Base-by-base conservation (phyloP, 2,113 vertebrate genomes). In the Nothoprocta perdicaria region DNA sequence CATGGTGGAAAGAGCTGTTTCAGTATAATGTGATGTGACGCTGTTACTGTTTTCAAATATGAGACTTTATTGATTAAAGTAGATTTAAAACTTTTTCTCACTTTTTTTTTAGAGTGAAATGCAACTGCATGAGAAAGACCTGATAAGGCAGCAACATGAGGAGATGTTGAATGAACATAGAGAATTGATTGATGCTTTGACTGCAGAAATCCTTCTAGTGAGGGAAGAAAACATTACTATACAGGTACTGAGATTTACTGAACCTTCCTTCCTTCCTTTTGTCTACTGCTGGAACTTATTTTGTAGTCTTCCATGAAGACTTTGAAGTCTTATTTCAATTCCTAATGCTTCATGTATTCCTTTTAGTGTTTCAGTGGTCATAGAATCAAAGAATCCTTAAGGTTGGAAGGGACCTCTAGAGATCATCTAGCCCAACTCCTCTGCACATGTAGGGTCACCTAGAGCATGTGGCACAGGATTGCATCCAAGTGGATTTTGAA, bases 171-270 rank as follows among this genome's bases (percentile, higher is more conserved):
- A 82, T 26, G 98, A 99, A 77, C 99, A 99, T 65, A 98, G 97
- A 77, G 96, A 96, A 43, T 96, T 99, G 88, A 98, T 99, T 31
- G 98, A 99, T 88, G 98, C 98, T 75, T 97, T 99, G 69, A 99
- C 98, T 43, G 98, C 98, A 43, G 99, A 99, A 96, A 97, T 98
- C 57, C 97, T 99, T 83, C 87, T 97, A 35, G 96, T 99, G 43
- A 98, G 98, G 96, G 98, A 99, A 87, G 98, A 99, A 90, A 97
- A 96, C 17, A 41, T 92, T 18, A 6, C 95, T 77, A 60, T 97
- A 50, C 98, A 98, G 98, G 98, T 99, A 97, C 65, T 72, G 53
- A 73, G 29, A 48, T 35, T 35, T 74, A 13, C 41, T 62, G 41
- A 29, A 8, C 23, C 14, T 23, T 13, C 13, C 4, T 76, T 14